Evolutionary conservation across 2,888 invertebrate species (phyloP), one percentile per base, ranked within the genome.

Genomic region (Drosophila testacea): DNA sequence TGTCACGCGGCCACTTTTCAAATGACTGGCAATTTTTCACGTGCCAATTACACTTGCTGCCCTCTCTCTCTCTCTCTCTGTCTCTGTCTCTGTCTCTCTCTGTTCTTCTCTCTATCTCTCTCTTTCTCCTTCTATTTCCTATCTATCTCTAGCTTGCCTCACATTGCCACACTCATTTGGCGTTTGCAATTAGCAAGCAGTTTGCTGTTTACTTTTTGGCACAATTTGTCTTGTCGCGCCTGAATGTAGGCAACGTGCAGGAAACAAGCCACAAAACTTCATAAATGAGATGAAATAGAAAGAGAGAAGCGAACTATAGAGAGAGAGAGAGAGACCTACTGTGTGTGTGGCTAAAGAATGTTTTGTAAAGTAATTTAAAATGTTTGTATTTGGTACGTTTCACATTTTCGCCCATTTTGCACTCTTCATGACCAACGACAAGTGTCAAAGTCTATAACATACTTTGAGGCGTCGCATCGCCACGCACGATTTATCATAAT

Each of bases 11-110:
- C 68, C 68, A 85, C 75, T 80, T 83, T 83, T 84, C 74, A 86
- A 84, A 84, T 86, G 83, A 83, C 87, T 86, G 69, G 83, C 87
- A 83, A 84, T 84, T 83, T 86, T 84, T 84, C 83, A 86, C 83
- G 83, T 86, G 83, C 72, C 87, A 84, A 86, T 83, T 85, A 69
- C 81, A 59, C 48, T 55, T 54, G 36, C 52, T 34, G 11, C n/a
- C n/a, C n/a, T 1, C 41, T 41, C 1, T 1, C 9, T 34, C 27
- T 50, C 36, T 36, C 16, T 47, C 39, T 30, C 3, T 39, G n/a
- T 63, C 34, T 46, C 34, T 34, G 6, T 39, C 34, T 48, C 2
- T 28, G 16, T 36, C 32, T 32, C 6, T 32, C 32, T 32, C 7
- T 6, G 6, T 32, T 2, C 0, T 0, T 32, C 2, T 10, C 22